Evolutionary conservation across 2,113 vertebrate species (phyloP), one percentile per base, ranked within the genome.

Genomic region (Calyptomena viridis): DNA sequence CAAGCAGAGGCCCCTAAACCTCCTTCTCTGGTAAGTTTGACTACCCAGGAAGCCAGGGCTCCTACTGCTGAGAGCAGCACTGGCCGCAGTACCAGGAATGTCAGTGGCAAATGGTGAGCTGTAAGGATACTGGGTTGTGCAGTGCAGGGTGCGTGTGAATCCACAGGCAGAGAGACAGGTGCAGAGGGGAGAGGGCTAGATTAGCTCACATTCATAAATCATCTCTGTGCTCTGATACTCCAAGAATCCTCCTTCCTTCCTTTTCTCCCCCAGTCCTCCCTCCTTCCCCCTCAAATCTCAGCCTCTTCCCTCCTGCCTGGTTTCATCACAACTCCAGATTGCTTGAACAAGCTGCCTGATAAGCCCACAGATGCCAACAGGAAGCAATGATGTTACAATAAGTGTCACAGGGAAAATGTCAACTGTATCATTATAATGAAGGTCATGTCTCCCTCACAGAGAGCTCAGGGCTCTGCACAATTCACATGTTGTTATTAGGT

Each of bases 361-460:
- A 97, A 97, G 47, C 89, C 93, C 91, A 94, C 86, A 96, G 93
- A 95, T 93, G 95, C 95, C 94, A 96, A 95, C 94, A 96, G 96
- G 95, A 97, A 97, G 94, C 93, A 89, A 76, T 90, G 95, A 97
- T 97, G 95, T 91, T 96, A 95, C 95, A 96, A 75, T 95, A 96
- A 96, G 94, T 95, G 94, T 97, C 96, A 95, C 83, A 75, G 62
- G 85, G 96, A 97, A 98, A 97, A 97, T 98, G 97, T 96, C 97
- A 97, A 94, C 95, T 92, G 89, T 96, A 97, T 97, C 96, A 95
- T 97, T 97, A 97, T 97, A 97, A 97, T 97, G 97, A 97, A 97
- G 96, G 96, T 97, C 96, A 97, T 96, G 95, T 93, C 83, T 97
- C 95, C 89, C 93, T 96, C 96, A 96, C 89, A 68, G 93, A 94